These are phyloP conservation scores for Drosophila fulvimacula DNA, from an alignment of 2,888 invertebrate species.

Conservation along the genomic window DNA sequence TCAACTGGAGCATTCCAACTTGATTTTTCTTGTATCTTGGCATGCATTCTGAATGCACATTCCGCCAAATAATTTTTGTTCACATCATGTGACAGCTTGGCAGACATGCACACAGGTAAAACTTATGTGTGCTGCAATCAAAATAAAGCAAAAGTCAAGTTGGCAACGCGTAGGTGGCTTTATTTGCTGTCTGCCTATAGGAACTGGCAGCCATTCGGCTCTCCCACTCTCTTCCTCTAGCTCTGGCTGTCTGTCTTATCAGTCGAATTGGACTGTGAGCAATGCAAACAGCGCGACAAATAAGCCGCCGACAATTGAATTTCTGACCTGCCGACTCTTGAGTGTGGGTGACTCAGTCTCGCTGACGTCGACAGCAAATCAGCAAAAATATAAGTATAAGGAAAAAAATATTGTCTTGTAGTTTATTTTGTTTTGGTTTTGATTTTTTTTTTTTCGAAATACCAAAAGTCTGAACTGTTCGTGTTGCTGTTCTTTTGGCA, in stretches of 20 bases:
- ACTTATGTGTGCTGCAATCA: constrained; percentile 33
- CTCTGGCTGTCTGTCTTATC: constrained; percentile 24
- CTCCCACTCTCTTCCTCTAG: neutral
- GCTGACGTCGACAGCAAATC: constrained; percentile 26
- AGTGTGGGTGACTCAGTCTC: constrained; percentile 47
- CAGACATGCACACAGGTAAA: constrained; percentile 17
- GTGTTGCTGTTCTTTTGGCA: constrained; percentile 26
- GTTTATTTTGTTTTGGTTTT: constrained; percentile 10
- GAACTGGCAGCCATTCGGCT: neutral
- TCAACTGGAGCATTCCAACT: neutral
- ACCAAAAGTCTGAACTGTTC: constrained; percentile 28
- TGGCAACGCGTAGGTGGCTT: constrained; percentile 47
- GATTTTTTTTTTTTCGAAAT: constrained; percentile 6
- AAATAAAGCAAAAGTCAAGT: constrained; percentile 54
- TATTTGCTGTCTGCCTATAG: constrained; percentile 9
- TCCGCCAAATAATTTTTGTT: constrained; percentile 57
- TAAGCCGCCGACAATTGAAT: constrained; percentile 49
- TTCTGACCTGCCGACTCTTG: constrained; percentile 28
- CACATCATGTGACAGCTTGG: constrained; percentile 57
- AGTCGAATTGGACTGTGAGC: constrained; percentile 25
- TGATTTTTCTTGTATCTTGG: constrained; percentile 20
- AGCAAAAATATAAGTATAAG: neutral
- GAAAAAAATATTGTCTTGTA: neutral
- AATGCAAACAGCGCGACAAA: constrained; percentile 30
- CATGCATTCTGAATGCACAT: constrained; percentile 55